These are phyloP conservation scores for Drosophila imparisetae DNA, from an alignment of 2,888 invertebrate species.

Conservation along the genomic window DNA sequence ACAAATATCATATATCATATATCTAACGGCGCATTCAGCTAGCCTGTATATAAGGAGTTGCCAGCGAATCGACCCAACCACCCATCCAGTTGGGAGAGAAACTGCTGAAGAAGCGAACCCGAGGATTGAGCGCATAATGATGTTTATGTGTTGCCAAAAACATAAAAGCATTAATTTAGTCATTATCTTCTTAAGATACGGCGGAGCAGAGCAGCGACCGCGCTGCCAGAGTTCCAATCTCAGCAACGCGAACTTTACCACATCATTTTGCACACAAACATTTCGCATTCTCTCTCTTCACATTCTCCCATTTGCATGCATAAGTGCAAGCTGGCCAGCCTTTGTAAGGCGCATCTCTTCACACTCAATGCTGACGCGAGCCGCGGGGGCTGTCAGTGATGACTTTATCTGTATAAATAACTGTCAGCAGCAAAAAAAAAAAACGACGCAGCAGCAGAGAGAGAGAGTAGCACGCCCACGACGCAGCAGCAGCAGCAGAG, in stretches of 20 bases:
- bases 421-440: constrained; percentile 65
- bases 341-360: constrained; percentile 36
- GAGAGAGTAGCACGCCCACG: constrained; percentile 42
- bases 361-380: constrained; percentile 27
- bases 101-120: constrained; percentile 19
- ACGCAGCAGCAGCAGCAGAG: constrained; percentile 11
- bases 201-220: constrained; percentile 40
- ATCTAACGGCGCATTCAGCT: neutral
- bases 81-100: constrained; percentile 22
- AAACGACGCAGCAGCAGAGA: constrained; percentile 5
- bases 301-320: neutral
- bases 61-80: neutral
- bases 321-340: constrained; percentile 29
- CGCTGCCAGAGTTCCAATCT: constrained; percentile 18
- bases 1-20: neutral
- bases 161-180: constrained; percentile 85
- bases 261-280: constrained; percentile 62
- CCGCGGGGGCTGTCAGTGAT: constrained; percentile 75
- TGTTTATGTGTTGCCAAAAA: constrained; percentile 84
- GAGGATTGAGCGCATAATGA: constrained; percentile 82
- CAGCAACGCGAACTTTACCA: constrained; percentile 66
- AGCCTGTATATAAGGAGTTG: constrained; percentile 36
- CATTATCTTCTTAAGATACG: constrained; percentile 85
- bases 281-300: constrained; percentile 26
- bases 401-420: constrained; percentile 83